Percentiles rank a stretch among this genome's conserved stretches.
These are phyloP conservation scores for Micoletzkya japonica DNA, from an alignment of 2,888 invertebrate species.

Conservation along the genomic window DNA sequence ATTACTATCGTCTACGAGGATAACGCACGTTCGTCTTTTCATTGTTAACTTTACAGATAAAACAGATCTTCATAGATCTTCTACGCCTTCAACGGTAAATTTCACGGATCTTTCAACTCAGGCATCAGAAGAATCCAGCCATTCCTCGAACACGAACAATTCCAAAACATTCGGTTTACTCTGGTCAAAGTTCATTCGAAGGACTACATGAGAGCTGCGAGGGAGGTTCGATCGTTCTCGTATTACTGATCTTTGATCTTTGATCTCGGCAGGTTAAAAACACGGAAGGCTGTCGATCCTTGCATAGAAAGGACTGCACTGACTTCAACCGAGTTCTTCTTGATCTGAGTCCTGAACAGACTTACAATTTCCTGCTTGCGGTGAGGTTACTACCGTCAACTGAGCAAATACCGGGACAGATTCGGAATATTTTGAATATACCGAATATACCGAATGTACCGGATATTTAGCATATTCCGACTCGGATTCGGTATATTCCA, in stretches of 20 bases:
- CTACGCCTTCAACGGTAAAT: slow-evolving; percentile 8
- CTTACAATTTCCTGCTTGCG: slow-evolving; percentile 57
- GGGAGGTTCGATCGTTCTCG: slow-evolving; percentile 38
- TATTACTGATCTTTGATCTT: too few species aligned
- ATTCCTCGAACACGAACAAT: slow-evolving; percentile 55
- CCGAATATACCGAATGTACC: too few species aligned
- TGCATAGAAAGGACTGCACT: slow-evolving; percentile 54
- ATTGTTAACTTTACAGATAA: slow-evolving; percentile 12
- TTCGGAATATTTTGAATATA: too few species aligned
- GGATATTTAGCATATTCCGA: too few species aligned
- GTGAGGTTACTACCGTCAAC: slow-evolving; percentile 34
- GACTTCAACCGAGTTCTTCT: slow-evolving; percentile 59
- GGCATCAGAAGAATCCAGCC: slow-evolving; percentile 54
- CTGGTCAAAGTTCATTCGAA: slow-evolving; percentile 55
- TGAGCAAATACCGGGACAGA: too few species aligned
- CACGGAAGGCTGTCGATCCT: slow-evolving; percentile 55
- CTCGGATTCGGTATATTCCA: too few species aligned
- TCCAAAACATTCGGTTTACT: slow-evolving; percentile 53
- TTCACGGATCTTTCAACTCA: slow-evolving; percentile 29
- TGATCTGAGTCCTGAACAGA: slow-evolving; percentile 58
- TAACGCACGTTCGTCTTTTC: slow-evolving; percentile 39
- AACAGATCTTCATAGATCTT: slow-evolving; percentile 6
- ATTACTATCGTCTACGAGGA: slow-evolving; percentile 60
- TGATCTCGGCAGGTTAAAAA: slow-evolving; percentile 60
- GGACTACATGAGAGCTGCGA: slow-evolving; percentile 57